Base-by-base conservation (phyloP, 1,140 invertebrate species). In the Brachystomella parvula region DNA sequence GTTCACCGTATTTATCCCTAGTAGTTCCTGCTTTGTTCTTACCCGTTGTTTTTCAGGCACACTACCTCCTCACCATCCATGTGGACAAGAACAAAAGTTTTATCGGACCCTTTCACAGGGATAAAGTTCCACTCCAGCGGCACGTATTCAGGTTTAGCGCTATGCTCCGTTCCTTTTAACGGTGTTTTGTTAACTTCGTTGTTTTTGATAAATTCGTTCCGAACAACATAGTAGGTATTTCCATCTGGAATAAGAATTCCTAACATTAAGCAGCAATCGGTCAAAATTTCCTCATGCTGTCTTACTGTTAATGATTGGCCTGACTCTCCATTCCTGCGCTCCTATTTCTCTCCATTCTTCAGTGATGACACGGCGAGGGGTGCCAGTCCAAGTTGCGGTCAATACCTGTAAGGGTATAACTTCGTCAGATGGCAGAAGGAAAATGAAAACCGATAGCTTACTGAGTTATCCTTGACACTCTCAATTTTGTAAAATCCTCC, bases 401-500 rank as follows among this genome's bases (percentile, higher is more conserved):
- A 53, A 53, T 15, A 53, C 49, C 49, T 53, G 24, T 44, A 9
- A 53, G 6, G 9, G 12, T 53, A 9, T 17, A 24, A 9, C 49
- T 53, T 19, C 12, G 6, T 53, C 24, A 19, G 49, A 15, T 19
- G n/a, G n/a, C 12, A 15, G 12, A 24, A 6, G 49, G 24, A 53
- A 53, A 15, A 17, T 15, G 12, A 17, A 26, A 53, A 26, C 24
- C 39, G n/a, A 44, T n/a, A 12, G n/a, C 39, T 9, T 53, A 53
- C 49, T 6, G 49, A 53, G 24, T 53, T 15, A 24, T 53, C 49
- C 12, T 24, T 53, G 49, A 53, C 12, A 24, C 49, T 53, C 24
- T 53, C 49, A 9, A 53, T 24, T 53, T 53, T 53, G 49, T 53
- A 53, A 24, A 53, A 15, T 19, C 49, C 49, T 19, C 49, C 49